A percentile compares a stretch with the other conserved stretches of the same genome.
These are phyloP conservation scores for Melieria omissa DNA, from an alignment of 2,888 invertebrate genomes.

Conservation along the genomic window DNA sequence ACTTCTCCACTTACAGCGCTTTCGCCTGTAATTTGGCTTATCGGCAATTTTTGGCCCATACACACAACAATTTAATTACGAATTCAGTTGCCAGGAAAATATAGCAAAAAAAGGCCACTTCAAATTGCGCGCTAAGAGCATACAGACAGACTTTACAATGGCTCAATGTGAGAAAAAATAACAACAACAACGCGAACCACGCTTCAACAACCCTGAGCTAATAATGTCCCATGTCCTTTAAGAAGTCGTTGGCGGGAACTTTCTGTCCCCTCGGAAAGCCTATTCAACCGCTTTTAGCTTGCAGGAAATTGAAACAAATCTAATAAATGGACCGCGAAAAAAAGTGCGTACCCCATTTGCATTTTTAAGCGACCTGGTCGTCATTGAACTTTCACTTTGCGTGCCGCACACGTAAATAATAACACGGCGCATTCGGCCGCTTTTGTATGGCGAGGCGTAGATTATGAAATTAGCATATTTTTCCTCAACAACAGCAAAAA, in stretches of 20 bases:
- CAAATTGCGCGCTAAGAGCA: background rate
- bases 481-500: slow-evolving; percentile 37
- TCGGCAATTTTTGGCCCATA: slow-evolving; percentile 25
- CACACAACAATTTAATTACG: slow-evolving; percentile 42
- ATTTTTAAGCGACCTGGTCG: slow-evolving; percentile 52
- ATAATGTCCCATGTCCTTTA: slow-evolving; percentile 36
- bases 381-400: slow-evolving; percentile 52
- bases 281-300: slow-evolving; percentile 42
- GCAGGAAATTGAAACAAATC: slow-evolving; percentile 58
- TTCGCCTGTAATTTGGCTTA: slow-evolving; percentile 32
- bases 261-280: background rate
- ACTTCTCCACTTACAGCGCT: background rate
- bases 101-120: slow-evolving; percentile 26
- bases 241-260: background rate
- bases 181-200: slow-evolving; percentile 16
- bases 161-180: slow-evolving; percentile 5
- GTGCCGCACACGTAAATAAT: slow-evolving; percentile 46
- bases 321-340: slow-evolving; percentile 57
- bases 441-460: slow-evolving; percentile 45
- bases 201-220: slow-evolving; percentile 28
- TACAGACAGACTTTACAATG: background rate
- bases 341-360: slow-evolving; percentile 39
- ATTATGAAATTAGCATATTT: slow-evolving; percentile 62
- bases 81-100: slow-evolving; percentile 37
- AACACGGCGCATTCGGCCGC: slow-evolving; percentile 23